phyloP scores from a whole-genome alignment of 30 jellyfish, hydroid and myxozoan genomes.

The Cassiopea xamachana region DNA sequence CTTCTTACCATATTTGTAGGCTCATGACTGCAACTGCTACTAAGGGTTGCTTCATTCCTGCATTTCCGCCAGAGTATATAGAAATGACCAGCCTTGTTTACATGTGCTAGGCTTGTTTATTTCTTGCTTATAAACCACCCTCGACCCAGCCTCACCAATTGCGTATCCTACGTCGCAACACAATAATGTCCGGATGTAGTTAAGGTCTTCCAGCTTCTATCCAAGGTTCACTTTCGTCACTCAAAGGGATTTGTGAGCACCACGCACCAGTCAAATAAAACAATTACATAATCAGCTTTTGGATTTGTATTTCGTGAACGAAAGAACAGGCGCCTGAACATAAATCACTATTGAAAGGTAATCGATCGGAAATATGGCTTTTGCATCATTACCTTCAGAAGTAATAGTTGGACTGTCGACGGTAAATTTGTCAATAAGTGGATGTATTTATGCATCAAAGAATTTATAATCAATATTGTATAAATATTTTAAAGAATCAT shows the following conservation, averaged over 20 bases:
- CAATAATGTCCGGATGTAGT: slow-evolving; percentile 22
- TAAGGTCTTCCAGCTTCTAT: background rate
- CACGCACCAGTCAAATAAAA: background rate
- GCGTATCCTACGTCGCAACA: slow-evolving; percentile 3
- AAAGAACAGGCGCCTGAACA: background rate
- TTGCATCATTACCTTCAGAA: background rate
- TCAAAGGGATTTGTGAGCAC: background rate
- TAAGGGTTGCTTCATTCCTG: too few species aligned
- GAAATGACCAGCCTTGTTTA: too few species aligned
- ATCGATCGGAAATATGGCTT: background rate
- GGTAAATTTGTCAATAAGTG: background rate
- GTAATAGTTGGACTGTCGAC: background rate
- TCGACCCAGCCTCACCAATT: slow-evolving; percentile 16
- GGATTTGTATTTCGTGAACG: background rate
- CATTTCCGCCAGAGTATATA: too few species aligned
- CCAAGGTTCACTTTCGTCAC: background rate
- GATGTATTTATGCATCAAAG: background rate
- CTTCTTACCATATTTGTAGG: too few species aligned
- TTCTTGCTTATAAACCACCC: too few species aligned
- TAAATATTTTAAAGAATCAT: too few species aligned
- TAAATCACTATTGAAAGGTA: background rate
- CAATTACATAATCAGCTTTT: background rate
- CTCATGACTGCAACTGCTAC: too few species aligned
- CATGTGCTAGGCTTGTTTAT: too few species aligned
- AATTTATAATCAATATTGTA: background rate